These are phyloP conservation scores for Nothocercus nigrocapillus DNA, from an alignment of 2,113 vertebrate genomes.

Conservation along the genomic window DNA sequence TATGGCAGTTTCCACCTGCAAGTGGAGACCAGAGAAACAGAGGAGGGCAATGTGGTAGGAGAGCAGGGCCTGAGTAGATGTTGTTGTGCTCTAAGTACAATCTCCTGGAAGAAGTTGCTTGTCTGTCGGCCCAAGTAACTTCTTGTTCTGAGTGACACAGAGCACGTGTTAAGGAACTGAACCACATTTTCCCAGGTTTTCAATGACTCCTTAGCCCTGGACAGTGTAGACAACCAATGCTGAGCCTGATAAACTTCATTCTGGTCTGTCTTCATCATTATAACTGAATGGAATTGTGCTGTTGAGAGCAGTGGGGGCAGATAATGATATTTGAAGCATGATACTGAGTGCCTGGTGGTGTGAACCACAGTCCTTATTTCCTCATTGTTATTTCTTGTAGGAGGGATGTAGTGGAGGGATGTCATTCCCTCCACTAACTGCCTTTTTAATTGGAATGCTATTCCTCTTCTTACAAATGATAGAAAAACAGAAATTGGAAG, in stretches of 20 bases:
- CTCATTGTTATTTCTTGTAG: background rate
- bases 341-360: background rate
- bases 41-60: too few species aligned
- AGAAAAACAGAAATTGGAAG: background rate
- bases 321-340: background rate
- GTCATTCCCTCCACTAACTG: background rate
- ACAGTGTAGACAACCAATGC: background rate
- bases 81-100: background rate
- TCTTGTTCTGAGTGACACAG: background rate
- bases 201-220: background rate
- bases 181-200: background rate
- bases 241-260: background rate
- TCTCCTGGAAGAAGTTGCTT: background rate
- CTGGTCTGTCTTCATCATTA: background rate
- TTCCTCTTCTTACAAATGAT: background rate
- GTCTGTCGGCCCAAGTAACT: background rate
- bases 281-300: background rate
- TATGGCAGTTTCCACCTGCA: background rate
- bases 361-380: background rate
- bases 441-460: background rate
- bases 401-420: background rate
- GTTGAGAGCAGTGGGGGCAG: background rate
- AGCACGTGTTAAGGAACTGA: background rate
- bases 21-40: background rate
- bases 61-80: background rate